These are phyloP conservation scores for Cossypha heuglini DNA, from an alignment of 2,797 vertebrate genomes.

Conservation along the genomic window DNA sequence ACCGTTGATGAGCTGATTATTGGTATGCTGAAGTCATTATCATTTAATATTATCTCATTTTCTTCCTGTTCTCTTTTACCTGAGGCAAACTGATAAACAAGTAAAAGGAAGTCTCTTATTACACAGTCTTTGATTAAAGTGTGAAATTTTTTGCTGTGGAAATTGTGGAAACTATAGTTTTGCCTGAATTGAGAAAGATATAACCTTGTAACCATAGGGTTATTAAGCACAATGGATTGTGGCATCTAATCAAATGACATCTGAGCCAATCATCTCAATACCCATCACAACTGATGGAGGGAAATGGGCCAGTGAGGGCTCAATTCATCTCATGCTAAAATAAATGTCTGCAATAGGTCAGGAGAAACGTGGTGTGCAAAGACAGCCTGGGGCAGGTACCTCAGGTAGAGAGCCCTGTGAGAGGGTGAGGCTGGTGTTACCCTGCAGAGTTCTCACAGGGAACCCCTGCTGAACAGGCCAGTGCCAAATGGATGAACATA, in stretches of 20 bases:
- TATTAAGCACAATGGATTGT: background rate
- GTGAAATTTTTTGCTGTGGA: background rate
- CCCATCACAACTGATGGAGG: background rate
- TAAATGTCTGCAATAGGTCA: background rate
- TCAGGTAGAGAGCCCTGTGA: background rate
- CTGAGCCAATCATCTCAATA: background rate
- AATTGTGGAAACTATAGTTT: background rate
- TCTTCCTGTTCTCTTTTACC: background rate
- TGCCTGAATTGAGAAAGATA: background rate
- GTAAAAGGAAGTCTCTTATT: background rate
- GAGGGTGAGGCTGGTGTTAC: background rate
- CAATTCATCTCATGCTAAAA: background rate
- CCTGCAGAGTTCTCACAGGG: background rate
- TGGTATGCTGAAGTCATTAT: background rate
- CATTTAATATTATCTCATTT: constrained; percentile 14
- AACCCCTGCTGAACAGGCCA: background rate
- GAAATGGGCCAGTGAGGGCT: background rate
- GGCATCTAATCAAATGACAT: background rate
- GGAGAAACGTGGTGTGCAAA: background rate
- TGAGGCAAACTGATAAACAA: constrained; percentile 31
- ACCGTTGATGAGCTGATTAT: background rate
- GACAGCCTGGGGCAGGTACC: background rate
- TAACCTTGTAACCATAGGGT: rapidly evolving
- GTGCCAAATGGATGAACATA: background rate
- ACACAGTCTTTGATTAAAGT: background rate